phyloP scores from a whole-genome alignment of 2,888 invertebrate species.

The Lypha dubia region DNA sequence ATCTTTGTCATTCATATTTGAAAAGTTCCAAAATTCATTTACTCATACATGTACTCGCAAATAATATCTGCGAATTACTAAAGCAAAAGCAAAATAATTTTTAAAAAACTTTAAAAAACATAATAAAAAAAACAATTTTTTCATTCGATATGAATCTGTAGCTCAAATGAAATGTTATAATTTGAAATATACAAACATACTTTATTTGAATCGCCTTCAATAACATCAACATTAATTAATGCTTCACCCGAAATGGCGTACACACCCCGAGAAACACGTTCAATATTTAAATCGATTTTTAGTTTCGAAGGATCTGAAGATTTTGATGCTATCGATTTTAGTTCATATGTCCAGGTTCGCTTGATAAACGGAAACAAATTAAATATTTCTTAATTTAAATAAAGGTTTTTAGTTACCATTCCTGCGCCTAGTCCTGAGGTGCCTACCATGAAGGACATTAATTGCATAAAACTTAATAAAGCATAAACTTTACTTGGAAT shows the following conservation, averaged over 20 bases:
- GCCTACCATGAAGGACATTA: background rate
- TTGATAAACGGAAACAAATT: background rate
- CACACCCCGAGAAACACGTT: slow-evolving; percentile 70
- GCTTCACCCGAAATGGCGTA: slow-evolving; percentile 62
- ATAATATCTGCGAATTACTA: too few species aligned
- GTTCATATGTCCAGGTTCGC: slow-evolving; percentile 72
- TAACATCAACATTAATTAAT: slow-evolving; percentile 18
- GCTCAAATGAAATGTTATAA: background rate
- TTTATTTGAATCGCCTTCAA: slow-evolving; percentile 27
- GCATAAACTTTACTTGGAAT: background rate
- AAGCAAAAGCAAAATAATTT: too few species aligned
- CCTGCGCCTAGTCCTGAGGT: background rate
- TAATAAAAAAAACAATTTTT: too few species aligned
- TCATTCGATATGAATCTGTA: too few species aligned
- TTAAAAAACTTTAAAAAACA: background rate
- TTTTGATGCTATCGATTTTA: slow-evolving; percentile 44
- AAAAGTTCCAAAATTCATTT: too few species aligned
- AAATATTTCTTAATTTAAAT: background rate
- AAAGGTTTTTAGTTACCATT: background rate
- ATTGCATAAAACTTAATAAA: background rate
- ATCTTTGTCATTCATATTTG: too few species aligned
- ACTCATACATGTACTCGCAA: too few species aligned
- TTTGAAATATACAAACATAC: too few species aligned
- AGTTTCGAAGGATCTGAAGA: slow-evolving; percentile 42
- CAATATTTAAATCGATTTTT: slow-evolving; percentile 44